These are phyloP conservation scores for Drosophila formosana DNA, from an alignment of 2,888 invertebrate species.

Conservation along the genomic window DNA sequence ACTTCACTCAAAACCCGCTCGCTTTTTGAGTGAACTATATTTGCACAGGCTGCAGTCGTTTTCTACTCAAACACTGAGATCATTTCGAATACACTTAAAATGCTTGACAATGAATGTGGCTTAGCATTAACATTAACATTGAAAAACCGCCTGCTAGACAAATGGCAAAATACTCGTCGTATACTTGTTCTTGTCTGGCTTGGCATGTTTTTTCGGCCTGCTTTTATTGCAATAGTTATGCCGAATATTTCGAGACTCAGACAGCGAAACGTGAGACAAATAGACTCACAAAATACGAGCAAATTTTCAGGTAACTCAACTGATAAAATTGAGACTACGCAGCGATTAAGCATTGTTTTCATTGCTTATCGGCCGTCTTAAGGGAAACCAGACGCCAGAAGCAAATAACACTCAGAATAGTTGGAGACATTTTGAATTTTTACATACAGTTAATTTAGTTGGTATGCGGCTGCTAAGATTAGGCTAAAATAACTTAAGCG, in stretches of 20 bases:
- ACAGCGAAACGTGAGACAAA: slow-evolving; percentile 73
- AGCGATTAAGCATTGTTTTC: slow-evolving; percentile 34
- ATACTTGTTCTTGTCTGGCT: slow-evolving; percentile 30
- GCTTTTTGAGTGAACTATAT: slow-evolving; percentile 40
- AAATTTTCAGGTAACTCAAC: slow-evolving; percentile 23
- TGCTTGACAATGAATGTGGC: slow-evolving; percentile 63
- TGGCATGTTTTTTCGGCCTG: slow-evolving; percentile 28
- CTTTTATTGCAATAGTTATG: slow-evolving; percentile 55
- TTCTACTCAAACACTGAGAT: slow-evolving; percentile 36
- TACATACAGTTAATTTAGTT: slow-evolving; percentile 3
- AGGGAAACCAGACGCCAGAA: slow-evolving; percentile 19
- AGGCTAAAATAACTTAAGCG: slow-evolving; percentile 28
- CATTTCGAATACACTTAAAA: slow-evolving; percentile 34
- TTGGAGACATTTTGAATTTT: slow-evolving; percentile 13
- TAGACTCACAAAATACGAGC: slow-evolving; percentile 36
- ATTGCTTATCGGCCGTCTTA: slow-evolving; percentile 45
- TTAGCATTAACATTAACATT: slow-evolving; percentile 65
- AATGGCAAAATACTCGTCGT: slow-evolving; percentile 28
- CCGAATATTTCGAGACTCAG: slow-evolving; percentile 40
- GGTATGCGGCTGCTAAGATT: slow-evolving; percentile 46
- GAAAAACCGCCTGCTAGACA: slow-evolving; percentile 44
- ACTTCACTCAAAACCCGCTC: slow-evolving; percentile 67
- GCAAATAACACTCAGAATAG: slow-evolving; percentile 52
- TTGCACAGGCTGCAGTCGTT: slow-evolving; percentile 28
- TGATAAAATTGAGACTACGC: slow-evolving; percentile 64